phyloP scores from a whole-genome alignment of 2,797 vertebrate species.

The Acanthopagrus latus region DNA sequence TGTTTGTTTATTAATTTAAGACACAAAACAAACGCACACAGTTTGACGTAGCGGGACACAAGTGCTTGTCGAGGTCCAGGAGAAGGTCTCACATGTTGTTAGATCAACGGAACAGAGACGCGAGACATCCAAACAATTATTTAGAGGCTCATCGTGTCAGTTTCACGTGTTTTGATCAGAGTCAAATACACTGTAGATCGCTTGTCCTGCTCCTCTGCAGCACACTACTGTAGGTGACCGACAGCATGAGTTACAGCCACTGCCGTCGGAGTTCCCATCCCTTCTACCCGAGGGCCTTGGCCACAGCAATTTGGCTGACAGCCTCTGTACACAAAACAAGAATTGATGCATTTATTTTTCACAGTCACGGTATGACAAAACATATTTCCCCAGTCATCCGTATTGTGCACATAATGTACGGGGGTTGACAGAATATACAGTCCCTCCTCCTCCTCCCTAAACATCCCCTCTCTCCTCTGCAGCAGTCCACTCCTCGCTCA shows the following conservation, averaged over 20 bases:
- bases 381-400: constrained; percentile 62
- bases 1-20: too few species aligned
- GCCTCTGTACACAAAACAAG: constrained; percentile 62
- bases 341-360: constrained; percentile 73
- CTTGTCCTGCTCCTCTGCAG: constrained; percentile 18
- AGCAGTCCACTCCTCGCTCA: constrained; percentile 41
- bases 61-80: background rate
- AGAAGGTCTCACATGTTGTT: constrained; percentile 2
- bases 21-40: too few species aligned
- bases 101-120: constrained; percentile 9
- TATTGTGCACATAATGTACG: constrained; percentile 58
- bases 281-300: constrained; percentile 42
- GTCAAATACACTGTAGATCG: constrained; percentile 20
- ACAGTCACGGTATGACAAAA: constrained; percentile 64
- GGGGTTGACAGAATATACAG: constrained; percentile 50
- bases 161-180: constrained; percentile 34
- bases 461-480: constrained; percentile 29
- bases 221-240: constrained; percentile 35
- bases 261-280: constrained; percentile 31
- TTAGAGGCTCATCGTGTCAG: background rate
- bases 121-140: constrained; percentile 12
- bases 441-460: constrained; percentile 36
- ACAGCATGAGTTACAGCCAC: constrained; percentile 51
- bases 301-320: constrained; percentile 66
- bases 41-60: background rate